phyloP scores from a whole-genome alignment of 2,113 vertebrate species.

The Sturnus vulgaris region DNA sequence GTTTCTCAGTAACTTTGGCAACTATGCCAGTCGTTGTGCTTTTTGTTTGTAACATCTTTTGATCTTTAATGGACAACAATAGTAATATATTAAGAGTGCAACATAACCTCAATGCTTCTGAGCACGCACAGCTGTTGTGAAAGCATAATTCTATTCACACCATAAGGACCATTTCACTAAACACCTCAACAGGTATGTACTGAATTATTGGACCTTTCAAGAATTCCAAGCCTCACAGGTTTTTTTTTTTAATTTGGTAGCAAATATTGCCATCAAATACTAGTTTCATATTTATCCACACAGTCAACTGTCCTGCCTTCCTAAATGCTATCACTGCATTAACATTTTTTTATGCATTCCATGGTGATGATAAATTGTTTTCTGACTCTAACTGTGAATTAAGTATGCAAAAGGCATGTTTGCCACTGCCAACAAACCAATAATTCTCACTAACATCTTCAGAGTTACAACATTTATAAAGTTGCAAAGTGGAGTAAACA shows the following conservation, averaged over 20 bases:
- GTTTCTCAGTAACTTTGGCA: constrained; percentile 38
- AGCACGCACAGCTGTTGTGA: constrained; percentile 46
- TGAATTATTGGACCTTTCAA: constrained; percentile 26
- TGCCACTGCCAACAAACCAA: constrained; percentile 71
- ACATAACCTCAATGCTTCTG: constrained; percentile 41
- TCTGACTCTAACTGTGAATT: constrained; percentile 67
- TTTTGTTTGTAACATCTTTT: constrained; percentile 53
- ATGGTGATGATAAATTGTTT: constrained; percentile 67
- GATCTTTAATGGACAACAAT: constrained; percentile 45
- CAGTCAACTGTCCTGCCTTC: constrained; percentile 2
- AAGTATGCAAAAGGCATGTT: constrained; percentile 74
- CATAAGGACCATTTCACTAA: constrained; percentile 33
- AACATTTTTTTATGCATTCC: constrained; percentile 71
- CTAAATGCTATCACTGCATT: constrained; percentile 53
- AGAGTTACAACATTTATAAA: constrained; percentile 80
- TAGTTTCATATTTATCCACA: constrained; percentile 8
- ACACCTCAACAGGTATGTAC: constrained; percentile 57
- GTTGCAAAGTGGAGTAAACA: constrained; percentile 81
- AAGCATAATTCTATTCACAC: constrained; percentile 47
- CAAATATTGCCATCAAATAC: background rate
- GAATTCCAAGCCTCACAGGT: background rate
- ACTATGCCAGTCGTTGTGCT: background rate
- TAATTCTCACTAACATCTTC: constrained; percentile 81
- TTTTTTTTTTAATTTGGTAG: background rate
- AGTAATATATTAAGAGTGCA: constrained; percentile 36